Conservation (phyloP, 2,113 vertebrate species). For the Bombycilla garrulus region DNA sequence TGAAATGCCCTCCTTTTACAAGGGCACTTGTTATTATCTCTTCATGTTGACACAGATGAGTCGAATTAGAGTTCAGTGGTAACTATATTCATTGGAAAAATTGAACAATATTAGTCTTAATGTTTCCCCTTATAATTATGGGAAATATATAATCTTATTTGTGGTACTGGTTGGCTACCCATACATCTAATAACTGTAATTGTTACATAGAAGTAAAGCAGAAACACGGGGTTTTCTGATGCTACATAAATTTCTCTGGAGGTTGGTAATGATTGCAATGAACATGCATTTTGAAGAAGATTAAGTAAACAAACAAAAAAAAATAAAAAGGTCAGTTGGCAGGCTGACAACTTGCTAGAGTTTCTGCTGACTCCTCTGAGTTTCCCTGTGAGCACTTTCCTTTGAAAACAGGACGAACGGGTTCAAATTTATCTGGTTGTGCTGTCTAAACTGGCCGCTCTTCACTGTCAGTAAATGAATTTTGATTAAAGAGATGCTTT, state of each 20-base stretch:
- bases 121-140: slow-evolving; percentile 1
- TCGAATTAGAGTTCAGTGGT: neutral
- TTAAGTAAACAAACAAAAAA: slow-evolving; percentile 25
- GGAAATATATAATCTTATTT: neutral
- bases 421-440: slow-evolving; percentile 34
- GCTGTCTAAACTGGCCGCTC: neutral
- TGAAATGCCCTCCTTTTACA: neutral
- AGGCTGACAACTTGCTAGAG: slow-evolving; percentile 9
- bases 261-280: fast-evolving
- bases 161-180: neutral
- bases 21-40: neutral
- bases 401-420: slow-evolving; percentile 34
- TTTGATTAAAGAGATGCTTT: slow-evolving; percentile 48
- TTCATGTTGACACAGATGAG: neutral
- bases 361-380: slow-evolving; percentile 54
- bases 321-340: slow-evolving; percentile 27
- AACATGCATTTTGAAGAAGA: neutral
- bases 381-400: slow-evolving; percentile 26
- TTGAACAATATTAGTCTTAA: neutral
- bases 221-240: neutral
- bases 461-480: slow-evolving; percentile 41
- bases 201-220: neutral
- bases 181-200: neutral
- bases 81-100: neutral
- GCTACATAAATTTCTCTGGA: neutral